Base-by-base conservation (phyloP, 2,797 vertebrate species). In the Dendrocincla fuliginosa region DNA sequence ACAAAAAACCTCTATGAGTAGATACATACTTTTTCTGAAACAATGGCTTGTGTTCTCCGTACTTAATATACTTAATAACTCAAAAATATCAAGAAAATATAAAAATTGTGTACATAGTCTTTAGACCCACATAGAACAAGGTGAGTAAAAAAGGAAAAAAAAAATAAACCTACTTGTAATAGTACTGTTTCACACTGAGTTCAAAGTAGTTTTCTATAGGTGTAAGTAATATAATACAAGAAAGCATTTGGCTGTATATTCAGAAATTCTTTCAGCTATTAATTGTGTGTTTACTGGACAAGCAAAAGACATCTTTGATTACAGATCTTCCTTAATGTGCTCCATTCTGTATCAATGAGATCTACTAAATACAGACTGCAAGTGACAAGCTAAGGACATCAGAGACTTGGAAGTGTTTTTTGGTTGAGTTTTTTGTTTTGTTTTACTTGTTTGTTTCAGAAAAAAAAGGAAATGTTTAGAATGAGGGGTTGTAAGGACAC, bases 381-480 rank as follows among this genome's bases (percentile, higher is more conserved):
- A 82, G 15, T 35, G 49, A 78, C 50, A 84, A 82, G 28, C 41
- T 79, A 84, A 50, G n/a, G 12, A 18, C 10, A 79, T 7, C 8
- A 37, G 41, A 71, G 16, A 47, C 44, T 41, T 55, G n/a, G 10
- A 12, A 30, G 33, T 15, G 7, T 17, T 30, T 64, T 64, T 61
- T 28, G 13, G 13, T 20, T 19, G 16, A 1, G 1, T 11, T 18
- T 15, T 9, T 53, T 27, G 7, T 1, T 8, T 50, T 50, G 24
- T 27, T 83, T 80, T 37, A 6, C 16, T 37, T 59, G 22, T 11
- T 68, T 69, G 35, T 39, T 32, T 23, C 33, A 50, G 15, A 19
- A 50, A 59, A 52, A 71, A 64, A 52, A 64, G 52, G 1, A 53
- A 78, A 69, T n/a, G 17, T 64, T 85, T 32, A 57, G 28, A 57